phyloP scores from a whole-genome alignment of 1,140 invertebrate genomes.

The Macrobrachium rosenbergii region DNA sequence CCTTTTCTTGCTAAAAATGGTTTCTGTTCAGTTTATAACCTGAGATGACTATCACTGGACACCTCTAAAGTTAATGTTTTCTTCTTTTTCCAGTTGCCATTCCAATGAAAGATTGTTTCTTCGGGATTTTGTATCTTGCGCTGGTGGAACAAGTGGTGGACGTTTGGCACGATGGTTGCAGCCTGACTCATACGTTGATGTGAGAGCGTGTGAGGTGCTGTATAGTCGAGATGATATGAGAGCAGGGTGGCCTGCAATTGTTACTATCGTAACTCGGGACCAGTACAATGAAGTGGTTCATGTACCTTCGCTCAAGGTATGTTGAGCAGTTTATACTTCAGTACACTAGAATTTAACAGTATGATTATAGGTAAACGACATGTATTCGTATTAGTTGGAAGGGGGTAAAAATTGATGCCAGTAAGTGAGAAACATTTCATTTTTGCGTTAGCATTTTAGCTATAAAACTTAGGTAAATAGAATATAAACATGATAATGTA shows the following conservation, averaged over 20 bases:
- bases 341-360: background rate
- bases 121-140: conserved; percentile 90
- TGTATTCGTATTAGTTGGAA: no score
- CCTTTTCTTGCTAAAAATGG: no score
- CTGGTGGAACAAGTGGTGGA: conserved; percentile 89
- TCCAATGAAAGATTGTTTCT: conserved; percentile 95
- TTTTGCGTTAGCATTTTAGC: no score
- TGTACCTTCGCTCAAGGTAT: conserved; percentile 87
- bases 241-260: conserved; percentile 84
- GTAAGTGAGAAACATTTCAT: no score
- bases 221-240: conserved; percentile 82
- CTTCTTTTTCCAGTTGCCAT: conserved; percentile 71
- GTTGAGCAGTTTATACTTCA: conserved; percentile 41
- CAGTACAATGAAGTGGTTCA: conserved; percentile 92
- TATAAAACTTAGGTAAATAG: no score
- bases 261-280: conserved; percentile 89
- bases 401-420: no score
- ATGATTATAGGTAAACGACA: background rate
- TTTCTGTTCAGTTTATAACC: background rate
- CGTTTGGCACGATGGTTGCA: conserved; percentile 94
- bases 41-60: no score
- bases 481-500: no score
- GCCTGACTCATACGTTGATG: conserved; percentile 92
- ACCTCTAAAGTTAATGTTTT: background rate
- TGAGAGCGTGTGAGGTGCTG: conserved; percentile 85